Conservation (phyloP, 2,797 vertebrate genomes). For the Scomberomorus guttatus region DNA sequence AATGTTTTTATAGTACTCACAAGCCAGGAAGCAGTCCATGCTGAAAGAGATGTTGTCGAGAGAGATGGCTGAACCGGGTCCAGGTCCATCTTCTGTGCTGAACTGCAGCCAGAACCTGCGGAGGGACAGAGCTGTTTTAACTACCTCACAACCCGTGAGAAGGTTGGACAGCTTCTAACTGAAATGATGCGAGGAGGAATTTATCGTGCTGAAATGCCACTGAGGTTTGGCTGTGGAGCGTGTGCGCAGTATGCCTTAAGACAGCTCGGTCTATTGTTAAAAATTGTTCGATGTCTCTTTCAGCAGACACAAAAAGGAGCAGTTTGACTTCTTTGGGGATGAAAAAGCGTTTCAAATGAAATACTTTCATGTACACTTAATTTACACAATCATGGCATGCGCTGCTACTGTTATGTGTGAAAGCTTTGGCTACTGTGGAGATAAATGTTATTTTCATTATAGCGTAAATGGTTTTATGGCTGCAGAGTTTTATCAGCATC, state of each 20-base stretch:
- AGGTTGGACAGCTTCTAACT: conserved; percentile 13
- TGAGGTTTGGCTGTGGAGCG: conserved; percentile 21
- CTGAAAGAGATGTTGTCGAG: conserved; percentile 97
- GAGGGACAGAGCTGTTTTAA: conserved; percentile 41
- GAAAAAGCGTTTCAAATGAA: background rate
- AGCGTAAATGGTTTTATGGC: background rate
- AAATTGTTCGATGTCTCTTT: background rate
- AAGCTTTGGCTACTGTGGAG: background rate
- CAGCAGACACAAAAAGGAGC: background rate
- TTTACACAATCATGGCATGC: background rate
- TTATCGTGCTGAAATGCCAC: conserved; percentile 17
- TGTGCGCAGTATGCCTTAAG: conserved; percentile 3
- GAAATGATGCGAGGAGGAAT: conserved; percentile 31
- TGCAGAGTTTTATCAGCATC: background rate
- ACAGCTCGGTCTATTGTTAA: conserved; percentile 28
- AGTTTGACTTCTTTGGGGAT: background rate
- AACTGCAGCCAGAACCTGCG: conserved; percentile 97
- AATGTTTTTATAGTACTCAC: conserved; percentile 85
- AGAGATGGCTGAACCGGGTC: conserved; percentile 88
- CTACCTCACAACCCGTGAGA: conserved; percentile 13
- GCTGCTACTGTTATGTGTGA: too few relatives aligned
- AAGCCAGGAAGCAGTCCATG: conserved; percentile 97
- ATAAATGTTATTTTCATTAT: background rate
- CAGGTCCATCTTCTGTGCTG: conserved; percentile 88
- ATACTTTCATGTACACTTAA: background rate